Evolutionary conservation across 2,888 invertebrate genomes (phyloP).

Genomic region (Kuschelorhynchus macadamiae): DNA sequence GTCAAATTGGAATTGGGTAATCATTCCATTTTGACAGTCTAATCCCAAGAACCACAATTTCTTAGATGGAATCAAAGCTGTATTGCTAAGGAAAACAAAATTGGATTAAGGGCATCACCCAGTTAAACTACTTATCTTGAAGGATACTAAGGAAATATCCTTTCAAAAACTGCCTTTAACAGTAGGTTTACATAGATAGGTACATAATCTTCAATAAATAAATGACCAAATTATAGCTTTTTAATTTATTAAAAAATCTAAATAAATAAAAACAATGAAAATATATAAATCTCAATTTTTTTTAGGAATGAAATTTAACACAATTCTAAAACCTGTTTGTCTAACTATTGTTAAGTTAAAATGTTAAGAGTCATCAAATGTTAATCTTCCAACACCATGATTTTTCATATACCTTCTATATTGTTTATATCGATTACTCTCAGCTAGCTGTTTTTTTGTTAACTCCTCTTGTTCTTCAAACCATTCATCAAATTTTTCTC

Average conservation of each 20-base stretch:
- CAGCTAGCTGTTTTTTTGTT: slow-evolving; percentile 86
- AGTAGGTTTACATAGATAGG: too few relatives aligned
- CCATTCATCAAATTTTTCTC: slow-evolving; percentile 84
- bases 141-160: too few relatives aligned
- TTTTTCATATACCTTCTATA: slow-evolving; percentile 92
- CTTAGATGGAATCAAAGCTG: too few relatives aligned
- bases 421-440: slow-evolving; percentile 89
- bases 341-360: neutral
- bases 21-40: too few relatives aligned
- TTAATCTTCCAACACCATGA: slow-evolving; percentile 90
- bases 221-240: neutral
- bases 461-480: slow-evolving; percentile 87
- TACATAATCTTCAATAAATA: neutral
- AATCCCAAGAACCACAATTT: too few relatives aligned
- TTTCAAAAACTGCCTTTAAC: too few relatives aligned
- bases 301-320: neutral
- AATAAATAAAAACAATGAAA: slow-evolving; percentile 2
- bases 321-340: too few relatives aligned
- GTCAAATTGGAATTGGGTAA: too few relatives aligned
- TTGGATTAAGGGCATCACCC: too few relatives aligned
- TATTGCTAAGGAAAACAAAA: too few relatives aligned
- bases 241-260: neutral
- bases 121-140: too few relatives aligned
- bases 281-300: neutral
- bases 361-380: slow-evolving; percentile 84